A percentile compares a stretch with the other conserved stretches of the same genome.
phyloP scores from a whole-genome alignment of 2,797 vertebrate species.

The Ataeniobius toweri region DNA sequence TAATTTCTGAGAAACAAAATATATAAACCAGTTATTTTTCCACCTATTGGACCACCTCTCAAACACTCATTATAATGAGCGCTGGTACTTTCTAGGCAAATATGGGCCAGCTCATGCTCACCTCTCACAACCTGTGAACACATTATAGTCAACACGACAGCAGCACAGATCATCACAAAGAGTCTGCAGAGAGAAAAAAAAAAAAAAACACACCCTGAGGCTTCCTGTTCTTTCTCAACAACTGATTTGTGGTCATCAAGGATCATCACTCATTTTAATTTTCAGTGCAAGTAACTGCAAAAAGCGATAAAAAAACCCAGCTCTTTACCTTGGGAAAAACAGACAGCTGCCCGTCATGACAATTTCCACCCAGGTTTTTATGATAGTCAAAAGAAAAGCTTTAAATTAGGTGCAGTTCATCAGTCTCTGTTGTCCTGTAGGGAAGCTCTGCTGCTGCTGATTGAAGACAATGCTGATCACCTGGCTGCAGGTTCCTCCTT shows the following conservation, averaged over 20 bases:
- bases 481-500: conserved; percentile 47
- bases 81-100: neutral
- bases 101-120: conserved; percentile 41
- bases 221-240: neutral
- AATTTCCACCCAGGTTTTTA: conserved; percentile 11
- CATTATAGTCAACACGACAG: conserved; percentile 34
- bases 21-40: neutral
- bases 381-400: neutral
- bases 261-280: neutral
- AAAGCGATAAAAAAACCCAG: neutral
- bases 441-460: conserved; percentile 47
- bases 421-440: neutral
- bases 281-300: neutral
- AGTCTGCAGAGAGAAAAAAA: conserved; percentile 38
- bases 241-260: neutral
- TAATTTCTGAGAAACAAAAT: neutral
- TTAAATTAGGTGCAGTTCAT: neutral
- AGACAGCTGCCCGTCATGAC: conserved; percentile 37
- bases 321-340: conserved; percentile 55
- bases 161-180: conserved; percentile 41
- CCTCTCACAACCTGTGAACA: conserved; percentile 51
- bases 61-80: neutral
- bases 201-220: neutral
- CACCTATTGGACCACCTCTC: neutral
- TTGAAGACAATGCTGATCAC: conserved; percentile 64